Base-by-base conservation (phyloP, 1,140 invertebrate genomes). In the Drosophila mojavensis region DNA sequence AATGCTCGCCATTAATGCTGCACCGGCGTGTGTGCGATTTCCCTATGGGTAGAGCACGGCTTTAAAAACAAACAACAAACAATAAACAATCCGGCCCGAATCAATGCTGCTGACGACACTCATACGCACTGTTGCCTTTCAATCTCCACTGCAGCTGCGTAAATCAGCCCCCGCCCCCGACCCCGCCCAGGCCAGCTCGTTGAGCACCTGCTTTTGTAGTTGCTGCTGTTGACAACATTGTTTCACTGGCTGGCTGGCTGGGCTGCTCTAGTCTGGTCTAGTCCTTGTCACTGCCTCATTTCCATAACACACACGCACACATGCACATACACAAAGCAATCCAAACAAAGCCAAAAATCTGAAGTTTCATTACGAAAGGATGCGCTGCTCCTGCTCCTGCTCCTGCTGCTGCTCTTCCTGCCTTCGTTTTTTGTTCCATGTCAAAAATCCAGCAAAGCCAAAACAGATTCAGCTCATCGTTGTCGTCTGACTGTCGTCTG, bases 81-180 rank as follows among this genome's bases (percentile, higher is more conserved):
- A 69, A 82, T n/a, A 17, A 45, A 26, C 48, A 26, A 24, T 28
- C 48, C 48, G 24, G 48, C 65, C 68, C 81, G 63, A 88, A 79
- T 85, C 82, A 88, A 80, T 56, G 70, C 79, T 67, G 70, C 56
- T 84, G 84, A 84, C 89, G 78, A 88, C 84, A 89, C 85, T 89
- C 84, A 89, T 89, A 89, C 84, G 84, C 84, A 90, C 84, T 89
- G 84, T 89, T 89, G 84, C 84, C 84, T 79, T 73, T 75, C 73
- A 81, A 81, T 78, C 56, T 67, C 39, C 56, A 47, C 71, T 36
- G 51, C 74, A 11, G 11, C 26, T 20, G 45, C 4, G 48, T n/a
- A 11, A 28, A 5, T 26, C 39, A 3, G 17, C 51, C 11, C 7
- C 15, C 1, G 41, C 13, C 13, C 15, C 13, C 5, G 10, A 0